Base-by-base conservation (phyloP, 2,113 vertebrate species). In the Varanus salvator region DNA sequence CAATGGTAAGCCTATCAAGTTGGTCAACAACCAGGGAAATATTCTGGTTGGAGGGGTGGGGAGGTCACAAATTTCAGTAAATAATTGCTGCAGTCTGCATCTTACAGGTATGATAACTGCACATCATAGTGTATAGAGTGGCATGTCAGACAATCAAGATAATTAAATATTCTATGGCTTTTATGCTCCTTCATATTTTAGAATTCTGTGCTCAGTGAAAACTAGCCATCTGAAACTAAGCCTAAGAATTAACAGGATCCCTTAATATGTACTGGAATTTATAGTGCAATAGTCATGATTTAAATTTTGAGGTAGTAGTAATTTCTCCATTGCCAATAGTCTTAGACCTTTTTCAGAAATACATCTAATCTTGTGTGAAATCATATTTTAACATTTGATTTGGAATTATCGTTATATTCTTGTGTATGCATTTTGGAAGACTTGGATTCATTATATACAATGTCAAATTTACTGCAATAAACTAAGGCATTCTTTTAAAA, bases 401-500 rank as follows among this genome's bases (percentile, higher is more conserved):
- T 83, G 87, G 78, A 72, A 90, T 15, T 74, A 86, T 86, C 57
- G 25, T 89, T 2, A 72, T 54, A 89, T 72, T 75, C 87, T 66
- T 87, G 50, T 94, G 15, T 89, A 90, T 90, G 90, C 74, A 44
- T 44, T 75, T 29, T 75, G 0, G n/a, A 94, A 80, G 75, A 29
- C 0, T 17, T 25, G 60, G 76, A 76, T 6, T 8, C 48, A 52
- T 93, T 54, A 60, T 60, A 85, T 7, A 88, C 52, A 82, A 38
- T 66, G 89, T 69, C 81, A 77, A 0, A 0, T 92, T 78, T 89
- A 91, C 29, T 91, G 74, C 54, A 85, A 78, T 89, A 93, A 94
- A 48, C 50, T 86, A 34, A 89, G 83, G 38, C 95, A 95, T 92
- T 91, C 95, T 69, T 90, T 0, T 23, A 85, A 93, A 95, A 86